Percentiles rank a stretch among this genome's conserved stretches.
These are phyloP conservation scores for Cryptophagus acutangulus DNA, from an alignment of 2,888 invertebrate species.

Conservation along the genomic window DNA sequence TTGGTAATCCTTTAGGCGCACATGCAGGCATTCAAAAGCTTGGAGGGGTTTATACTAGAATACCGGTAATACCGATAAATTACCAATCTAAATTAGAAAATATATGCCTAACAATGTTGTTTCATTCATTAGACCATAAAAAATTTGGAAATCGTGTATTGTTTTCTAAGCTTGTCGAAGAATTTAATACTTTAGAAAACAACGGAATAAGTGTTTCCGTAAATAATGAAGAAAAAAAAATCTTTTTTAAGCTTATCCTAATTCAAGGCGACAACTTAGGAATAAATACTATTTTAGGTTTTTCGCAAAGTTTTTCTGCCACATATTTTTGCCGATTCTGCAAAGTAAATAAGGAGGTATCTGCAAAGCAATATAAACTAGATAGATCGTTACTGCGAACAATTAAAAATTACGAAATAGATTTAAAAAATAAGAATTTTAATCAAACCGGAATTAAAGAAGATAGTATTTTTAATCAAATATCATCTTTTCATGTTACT, in stretches of 20 bases:
- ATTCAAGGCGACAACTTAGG: too few species aligned
- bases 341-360: constrained; percentile 20
- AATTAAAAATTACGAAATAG: constrained; percentile 6
- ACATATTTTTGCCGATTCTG: constrained; percentile 32
- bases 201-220: background rate
- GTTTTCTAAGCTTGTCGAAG: background rate
- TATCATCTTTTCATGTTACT: constrained; percentile 26
- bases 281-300: too few species aligned
- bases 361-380: constrained; percentile 10
- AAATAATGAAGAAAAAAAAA: background rate
- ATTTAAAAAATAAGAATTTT: constrained; percentile 7
- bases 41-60: constrained; percentile 17
- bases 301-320: too few species aligned
- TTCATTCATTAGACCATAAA: background rate
- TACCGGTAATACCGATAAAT: constrained; percentile 9
- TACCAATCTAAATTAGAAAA: constrained; percentile 1
- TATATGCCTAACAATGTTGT: constrained; percentile 6
- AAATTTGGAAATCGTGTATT: background rate
- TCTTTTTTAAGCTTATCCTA: too few species aligned
- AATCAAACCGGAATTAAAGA: constrained; percentile 26
- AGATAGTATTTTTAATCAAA: constrained; percentile 24
- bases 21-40: constrained; percentile 18
- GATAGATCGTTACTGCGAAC: background rate
- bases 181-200: background rate
- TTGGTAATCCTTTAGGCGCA: constrained; percentile 20